Evolutionary conservation across 1,140 invertebrate genomes (phyloP), one percentile per base, ranked within the genome.

Genomic region (Bombus pyrosoma): DNA sequence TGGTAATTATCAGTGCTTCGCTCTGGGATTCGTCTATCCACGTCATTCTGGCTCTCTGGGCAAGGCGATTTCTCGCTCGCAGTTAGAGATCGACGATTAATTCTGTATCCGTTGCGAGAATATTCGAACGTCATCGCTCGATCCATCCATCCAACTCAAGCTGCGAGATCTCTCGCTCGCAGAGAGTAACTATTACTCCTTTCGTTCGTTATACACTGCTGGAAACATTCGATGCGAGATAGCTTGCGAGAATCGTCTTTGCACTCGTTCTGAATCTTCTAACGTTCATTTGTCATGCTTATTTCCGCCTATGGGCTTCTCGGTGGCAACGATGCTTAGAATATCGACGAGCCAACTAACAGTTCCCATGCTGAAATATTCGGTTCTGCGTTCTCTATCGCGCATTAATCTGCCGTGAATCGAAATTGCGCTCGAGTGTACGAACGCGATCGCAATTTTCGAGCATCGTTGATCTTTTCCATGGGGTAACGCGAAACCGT

Each of bases 1-100:
- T 74, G 82, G 41, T 90, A 85, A 90, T 90, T 85, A 89, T 90
- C 88, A 72, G 78, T 39, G 32, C 28, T 66, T 34, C 73, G n/a
- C n/a, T 2, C 15, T 25, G n/a, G 13, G 5, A 8, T 18, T 18
- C 62, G 12, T 15, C 28, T 32, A 64, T 64, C n/a, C 64, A 18
- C n/a, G 13, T 32, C n/a, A 32, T 66, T 18, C 47, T 53, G 18
- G 0, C 18, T 53, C 47, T 22, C 47, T 22, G 47, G 18, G 18
- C 47, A 53, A 53, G 18, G 47, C 47, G 47, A 53, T 53, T 53
- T 53, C 47, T 53, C 47, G 47, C 6, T 6, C 47, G 47, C 5
- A 22, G 47, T 18, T 22, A 53, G 0, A 53, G 47, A 53, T 53
- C 47, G 1, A 53, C 47, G 47, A 53, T 53, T 53, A 53, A 53